Evolutionary conservation across 2,113 vertebrate genomes (phyloP).

Genomic region (Catharus fuscescens): DNA sequence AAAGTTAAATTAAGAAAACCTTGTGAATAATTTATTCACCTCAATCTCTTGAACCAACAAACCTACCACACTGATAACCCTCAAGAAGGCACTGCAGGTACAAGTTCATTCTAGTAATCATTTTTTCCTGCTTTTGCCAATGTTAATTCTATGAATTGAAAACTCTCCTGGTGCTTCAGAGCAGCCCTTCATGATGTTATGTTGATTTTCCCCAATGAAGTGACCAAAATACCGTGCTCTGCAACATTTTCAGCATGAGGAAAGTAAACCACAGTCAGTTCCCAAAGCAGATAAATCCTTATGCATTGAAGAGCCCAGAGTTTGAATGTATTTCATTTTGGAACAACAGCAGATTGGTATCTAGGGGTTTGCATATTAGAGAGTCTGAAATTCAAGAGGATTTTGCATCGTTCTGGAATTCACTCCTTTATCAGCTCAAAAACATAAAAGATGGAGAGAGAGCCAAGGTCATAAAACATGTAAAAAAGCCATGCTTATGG

Average conservation of each 20-base stretch:
- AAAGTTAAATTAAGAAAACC: not conserved
- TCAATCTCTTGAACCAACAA: not conserved
- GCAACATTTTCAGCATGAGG: not conserved
- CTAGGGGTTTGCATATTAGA: not conserved
- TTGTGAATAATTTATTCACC: not conserved
- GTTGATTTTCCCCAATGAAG: not conserved
- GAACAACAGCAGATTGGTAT: not conserved
- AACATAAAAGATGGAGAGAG: not conserved
- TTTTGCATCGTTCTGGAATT: not conserved
- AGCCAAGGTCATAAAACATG: not conserved
- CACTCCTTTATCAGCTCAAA: not conserved
- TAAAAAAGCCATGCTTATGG: not conserved
- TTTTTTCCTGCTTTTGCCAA: not conserved
- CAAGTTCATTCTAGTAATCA: not conserved
- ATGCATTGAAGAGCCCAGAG: not conserved
- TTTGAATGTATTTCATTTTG: not conserved
- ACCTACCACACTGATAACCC: not conserved
- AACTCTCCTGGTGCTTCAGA: not conserved
- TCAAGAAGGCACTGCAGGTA: not conserved
- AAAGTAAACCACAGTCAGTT: not conserved
- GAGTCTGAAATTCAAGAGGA: not conserved
- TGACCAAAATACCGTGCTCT: not conserved
- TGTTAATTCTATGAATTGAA: not conserved
- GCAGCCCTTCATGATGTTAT: not conserved
- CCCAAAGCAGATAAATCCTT: not conserved